Conservation (phyloP, 2,113 vertebrate genomes). For the Notarius lentiginosus region DNA sequence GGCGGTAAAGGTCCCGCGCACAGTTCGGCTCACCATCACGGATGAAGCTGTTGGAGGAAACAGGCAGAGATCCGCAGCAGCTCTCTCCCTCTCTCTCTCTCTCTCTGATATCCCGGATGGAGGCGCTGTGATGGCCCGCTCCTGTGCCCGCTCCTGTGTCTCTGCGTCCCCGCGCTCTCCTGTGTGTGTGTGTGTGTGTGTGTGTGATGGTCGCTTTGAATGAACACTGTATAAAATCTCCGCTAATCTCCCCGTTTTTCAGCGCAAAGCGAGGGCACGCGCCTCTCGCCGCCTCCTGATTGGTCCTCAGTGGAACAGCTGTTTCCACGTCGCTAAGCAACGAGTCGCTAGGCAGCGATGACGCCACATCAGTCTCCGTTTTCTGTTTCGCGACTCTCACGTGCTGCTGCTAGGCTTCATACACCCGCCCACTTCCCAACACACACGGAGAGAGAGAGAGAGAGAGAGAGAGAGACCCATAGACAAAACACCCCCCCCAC, state of each 20-base stretch:
- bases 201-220: neutral
- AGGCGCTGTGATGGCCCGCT: neutral
- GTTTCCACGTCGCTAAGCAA: constrained; percentile 85
- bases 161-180: no score
- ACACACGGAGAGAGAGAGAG: no score
- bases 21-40: neutral
- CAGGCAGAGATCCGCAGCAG: no score
- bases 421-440: neutral
- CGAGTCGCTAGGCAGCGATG: constrained; percentile 77
- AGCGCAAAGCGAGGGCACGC: constrained; percentile 63
- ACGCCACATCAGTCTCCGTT: constrained; percentile 60
- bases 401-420: constrained; percentile 48
- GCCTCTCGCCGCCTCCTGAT: constrained; percentile 72
- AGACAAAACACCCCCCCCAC: no score
- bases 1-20: neutral
- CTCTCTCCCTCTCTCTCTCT: neutral
- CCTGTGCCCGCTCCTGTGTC: neutral
- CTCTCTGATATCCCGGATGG: neutral
- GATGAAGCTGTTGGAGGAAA: neutral
- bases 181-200: neutral
- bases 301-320: constrained; percentile 86
- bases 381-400: constrained; percentile 57
- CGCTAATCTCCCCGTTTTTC: constrained; percentile 45
- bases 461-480: no score
- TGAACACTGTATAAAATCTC: neutral